Evolutionary conservation across 2,888 invertebrate species (phyloP).

Genomic region (Parascotia fuliginaria): DNA sequence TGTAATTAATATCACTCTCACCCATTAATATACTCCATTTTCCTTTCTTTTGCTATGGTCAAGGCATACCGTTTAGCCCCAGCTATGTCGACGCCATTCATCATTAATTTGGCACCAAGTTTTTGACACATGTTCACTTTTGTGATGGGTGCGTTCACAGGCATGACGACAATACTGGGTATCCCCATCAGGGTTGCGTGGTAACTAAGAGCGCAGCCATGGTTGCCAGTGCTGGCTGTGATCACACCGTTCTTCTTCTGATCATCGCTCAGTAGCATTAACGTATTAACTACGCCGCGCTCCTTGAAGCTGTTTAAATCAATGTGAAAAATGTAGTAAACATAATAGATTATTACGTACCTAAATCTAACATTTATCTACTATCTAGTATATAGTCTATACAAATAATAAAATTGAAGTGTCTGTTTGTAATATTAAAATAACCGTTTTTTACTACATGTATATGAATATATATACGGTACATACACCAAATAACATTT

Average conservation of each 20-base stretch:
- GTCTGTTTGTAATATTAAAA: too few species aligned
- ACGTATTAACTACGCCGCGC: slow-evolving; percentile 94
- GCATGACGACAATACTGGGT: slow-evolving; percentile 95
- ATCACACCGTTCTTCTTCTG: slow-evolving; percentile 92
- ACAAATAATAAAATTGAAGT: too few species aligned
- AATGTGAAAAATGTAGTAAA: too few species aligned
- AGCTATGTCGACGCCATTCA: slow-evolving; percentile 91
- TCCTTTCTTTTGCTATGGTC: slow-evolving; percentile 88
- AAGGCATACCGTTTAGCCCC: slow-evolving; percentile 93
- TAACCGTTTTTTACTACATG: too few species aligned
- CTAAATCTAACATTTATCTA: too few species aligned
- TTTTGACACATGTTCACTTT: slow-evolving; percentile 94
- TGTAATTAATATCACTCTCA: slow-evolving; percentile 67
- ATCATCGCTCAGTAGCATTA: slow-evolving; percentile 90
- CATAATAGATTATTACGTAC: background rate
- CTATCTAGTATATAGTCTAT: too few species aligned
- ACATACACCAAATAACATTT: too few species aligned
- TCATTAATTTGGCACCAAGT: slow-evolving; percentile 92
- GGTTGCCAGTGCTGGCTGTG: slow-evolving; percentile 96
- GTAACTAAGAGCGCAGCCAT: slow-evolving; percentile 92
- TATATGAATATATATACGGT: too few species aligned
- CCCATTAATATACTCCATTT: slow-evolving; percentile 94
- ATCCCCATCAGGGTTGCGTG: slow-evolving; percentile 90
- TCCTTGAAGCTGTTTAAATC: slow-evolving; percentile 92
- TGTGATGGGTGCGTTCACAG: slow-evolving; percentile 94